These are phyloP conservation scores for Clinocottus analis DNA, from an alignment of 2,113 vertebrate genomes.

Conservation along the genomic window DNA sequence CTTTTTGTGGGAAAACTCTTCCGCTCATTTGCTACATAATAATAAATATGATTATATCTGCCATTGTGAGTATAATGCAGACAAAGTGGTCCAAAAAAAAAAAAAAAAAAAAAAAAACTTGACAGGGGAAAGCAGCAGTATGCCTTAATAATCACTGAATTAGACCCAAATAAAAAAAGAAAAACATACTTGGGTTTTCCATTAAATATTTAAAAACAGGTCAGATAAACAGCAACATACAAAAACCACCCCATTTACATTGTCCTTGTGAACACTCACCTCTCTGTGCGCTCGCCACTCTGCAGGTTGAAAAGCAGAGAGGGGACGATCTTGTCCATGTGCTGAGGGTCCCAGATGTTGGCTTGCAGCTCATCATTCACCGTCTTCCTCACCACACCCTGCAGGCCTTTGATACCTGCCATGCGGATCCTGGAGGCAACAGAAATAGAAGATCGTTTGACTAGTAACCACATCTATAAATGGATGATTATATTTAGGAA, in stretches of 20 bases:
- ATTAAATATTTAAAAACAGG: background rate
- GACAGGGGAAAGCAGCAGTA: background rate
- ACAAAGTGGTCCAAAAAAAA: background rate
- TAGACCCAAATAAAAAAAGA: too few relatives aligned
- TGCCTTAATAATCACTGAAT: background rate
- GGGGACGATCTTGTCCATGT: constrained; percentile 99
- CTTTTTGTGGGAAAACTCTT: background rate
- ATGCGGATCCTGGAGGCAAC: constrained; percentile 89
- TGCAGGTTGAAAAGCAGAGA: constrained; percentile 96
- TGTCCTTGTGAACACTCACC: constrained; percentile 77
- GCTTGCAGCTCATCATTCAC: constrained; percentile 97
- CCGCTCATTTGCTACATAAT: background rate
- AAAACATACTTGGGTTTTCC: background rate
- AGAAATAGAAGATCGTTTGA: constrained; percentile 14
- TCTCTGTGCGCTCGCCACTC: constrained; percentile 90
- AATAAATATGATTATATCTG: background rate
- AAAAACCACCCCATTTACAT: background rate
- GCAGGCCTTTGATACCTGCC: constrained; percentile 95
- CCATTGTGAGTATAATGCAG: background rate
- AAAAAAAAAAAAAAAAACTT: too few relatives aligned
- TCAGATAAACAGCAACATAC: background rate
- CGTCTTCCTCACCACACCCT: constrained; percentile 96
- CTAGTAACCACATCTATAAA: constrained; percentile 27
- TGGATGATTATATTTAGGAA: constrained; percentile 35
- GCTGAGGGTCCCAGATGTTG: constrained; percentile 98